Percentiles rank a stretch among this genome's conserved stretches.
Conservation (phyloP, 2,113 vertebrate species). For the Cranoglanis bouderius region DNA sequence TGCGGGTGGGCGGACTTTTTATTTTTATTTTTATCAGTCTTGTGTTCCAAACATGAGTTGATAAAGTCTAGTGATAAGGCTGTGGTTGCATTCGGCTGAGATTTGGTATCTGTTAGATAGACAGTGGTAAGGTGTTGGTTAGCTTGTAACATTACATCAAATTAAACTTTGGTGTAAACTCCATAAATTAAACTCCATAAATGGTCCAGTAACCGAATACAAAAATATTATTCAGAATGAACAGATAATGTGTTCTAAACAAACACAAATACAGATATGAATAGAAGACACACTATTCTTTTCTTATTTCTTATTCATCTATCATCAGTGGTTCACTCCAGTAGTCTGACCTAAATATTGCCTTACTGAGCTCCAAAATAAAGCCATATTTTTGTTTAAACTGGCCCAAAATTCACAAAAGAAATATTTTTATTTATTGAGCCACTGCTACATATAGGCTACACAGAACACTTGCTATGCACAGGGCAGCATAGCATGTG, state of each 20-base stretch:
- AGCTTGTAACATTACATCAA: not conserved
- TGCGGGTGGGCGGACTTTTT: conserved; percentile 9
- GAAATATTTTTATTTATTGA: not conserved
- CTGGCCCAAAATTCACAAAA: not conserved
- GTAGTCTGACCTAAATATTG: not conserved
- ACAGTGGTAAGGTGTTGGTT: not conserved
- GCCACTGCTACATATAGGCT: not conserved
- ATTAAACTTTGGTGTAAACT: not conserved
- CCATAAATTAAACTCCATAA: not conserved
- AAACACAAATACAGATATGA: not conserved
- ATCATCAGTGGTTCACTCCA: not conserved
- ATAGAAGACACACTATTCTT: not conserved
- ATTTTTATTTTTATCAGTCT: not conserved
- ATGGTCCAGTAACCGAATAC: not conserved
- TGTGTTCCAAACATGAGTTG: not conserved
- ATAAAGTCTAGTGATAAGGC: not conserved
- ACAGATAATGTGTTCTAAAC: not conserved
- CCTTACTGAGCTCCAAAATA: not conserved
- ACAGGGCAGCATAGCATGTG: not conserved
- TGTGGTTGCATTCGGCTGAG: not conserved
- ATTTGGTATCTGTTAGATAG: not conserved
- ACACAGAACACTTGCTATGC: not conserved
- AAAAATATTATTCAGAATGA: not conserved
- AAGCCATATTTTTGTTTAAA: not conserved
- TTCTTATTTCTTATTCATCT: not conserved